Evolutionary conservation across 2,797 vertebrate species (phyloP).

Genomic region (Knipowitschia caucasica): DNA sequence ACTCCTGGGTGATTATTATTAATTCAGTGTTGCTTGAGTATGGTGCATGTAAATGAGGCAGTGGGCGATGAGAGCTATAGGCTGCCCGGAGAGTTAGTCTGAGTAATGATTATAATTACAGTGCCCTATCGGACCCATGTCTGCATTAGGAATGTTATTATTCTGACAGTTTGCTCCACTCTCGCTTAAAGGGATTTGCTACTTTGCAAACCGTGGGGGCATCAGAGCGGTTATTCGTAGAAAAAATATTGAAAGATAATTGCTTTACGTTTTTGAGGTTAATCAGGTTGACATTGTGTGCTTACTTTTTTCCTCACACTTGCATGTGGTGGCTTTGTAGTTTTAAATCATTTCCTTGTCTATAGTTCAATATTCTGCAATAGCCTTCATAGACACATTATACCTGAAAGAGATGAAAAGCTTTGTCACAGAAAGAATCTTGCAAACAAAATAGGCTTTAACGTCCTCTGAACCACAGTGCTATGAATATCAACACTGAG

Average conservation of each 20-base stretch:
- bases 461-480: background rate
- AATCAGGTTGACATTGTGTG: background rate
- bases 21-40: conserved; percentile 47
- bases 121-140: conserved; percentile 22
- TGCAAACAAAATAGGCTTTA: no score
- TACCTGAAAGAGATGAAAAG: no score
- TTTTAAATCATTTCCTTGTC: background rate
- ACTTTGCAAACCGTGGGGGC: background rate
- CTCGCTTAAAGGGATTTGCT: background rate
- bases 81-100: conserved; percentile 39
- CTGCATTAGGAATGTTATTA: conserved; percentile 33
- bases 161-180: conserved; percentile 25
- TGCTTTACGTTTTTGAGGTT: conserved; percentile 11
- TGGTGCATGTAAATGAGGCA: conserved; percentile 55
- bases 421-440: no score
- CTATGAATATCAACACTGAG: background rate
- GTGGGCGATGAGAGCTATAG: conserved; percentile 42
- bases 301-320: background rate
- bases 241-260: background rate
- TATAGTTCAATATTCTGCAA: background rate
- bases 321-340: no score
- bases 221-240: conserved; percentile 4
- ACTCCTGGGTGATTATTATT: conserved; percentile 52
- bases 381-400: background rate
- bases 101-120: conserved; percentile 47